A percentile compares a stretch with the other conserved stretches of the same genome.
These are phyloP conservation scores for Eilema depressum DNA, from an alignment of 2,888 invertebrate species.

Conservation along the genomic window DNA sequence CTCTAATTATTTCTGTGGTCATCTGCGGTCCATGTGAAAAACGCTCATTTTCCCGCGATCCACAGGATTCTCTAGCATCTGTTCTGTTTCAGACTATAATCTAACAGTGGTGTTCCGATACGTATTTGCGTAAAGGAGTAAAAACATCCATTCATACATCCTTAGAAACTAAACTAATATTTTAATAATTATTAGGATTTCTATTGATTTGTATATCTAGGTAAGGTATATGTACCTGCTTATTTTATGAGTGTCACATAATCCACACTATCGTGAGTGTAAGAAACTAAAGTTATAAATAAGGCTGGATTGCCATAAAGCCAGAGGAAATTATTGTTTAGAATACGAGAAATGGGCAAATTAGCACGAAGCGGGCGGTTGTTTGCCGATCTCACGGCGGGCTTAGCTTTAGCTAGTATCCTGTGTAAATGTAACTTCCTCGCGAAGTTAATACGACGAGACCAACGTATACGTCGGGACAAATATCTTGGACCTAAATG, in stretches of 20 bases:
- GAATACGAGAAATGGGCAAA: conserved; percentile 63
- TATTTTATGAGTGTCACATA: background rate
- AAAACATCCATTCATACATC: too few species aligned
- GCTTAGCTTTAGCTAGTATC: conserved; percentile 59
- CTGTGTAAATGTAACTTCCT: conserved; percentile 64
- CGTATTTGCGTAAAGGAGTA: too few species aligned
- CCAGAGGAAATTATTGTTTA: conserved; percentile 62
- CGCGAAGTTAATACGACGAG: conserved; percentile 52
- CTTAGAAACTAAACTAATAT: too few species aligned
- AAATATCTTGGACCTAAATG: too few species aligned
- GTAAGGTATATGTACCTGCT: too few species aligned
- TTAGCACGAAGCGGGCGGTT: conserved; percentile 64
- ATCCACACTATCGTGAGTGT: background rate
- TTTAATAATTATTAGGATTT: too few species aligned
- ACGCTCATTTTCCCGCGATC: too few species aligned
- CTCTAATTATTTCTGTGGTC: background rate
- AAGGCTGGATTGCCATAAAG: conserved; percentile 28
- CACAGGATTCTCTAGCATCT: too few species aligned
- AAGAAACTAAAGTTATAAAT: conserved; percentile 4
- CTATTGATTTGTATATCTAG: too few species aligned
- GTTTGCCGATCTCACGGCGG: conserved; percentile 79
- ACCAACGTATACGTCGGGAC: conserved; percentile 48
- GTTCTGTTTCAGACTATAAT: too few species aligned
- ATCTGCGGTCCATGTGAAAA: too few species aligned
- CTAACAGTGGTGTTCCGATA: too few species aligned